These are phyloP conservation scores for Papilio dardanus DNA, from an alignment of 1,140 invertebrate species.

Conservation along the genomic window DNA sequence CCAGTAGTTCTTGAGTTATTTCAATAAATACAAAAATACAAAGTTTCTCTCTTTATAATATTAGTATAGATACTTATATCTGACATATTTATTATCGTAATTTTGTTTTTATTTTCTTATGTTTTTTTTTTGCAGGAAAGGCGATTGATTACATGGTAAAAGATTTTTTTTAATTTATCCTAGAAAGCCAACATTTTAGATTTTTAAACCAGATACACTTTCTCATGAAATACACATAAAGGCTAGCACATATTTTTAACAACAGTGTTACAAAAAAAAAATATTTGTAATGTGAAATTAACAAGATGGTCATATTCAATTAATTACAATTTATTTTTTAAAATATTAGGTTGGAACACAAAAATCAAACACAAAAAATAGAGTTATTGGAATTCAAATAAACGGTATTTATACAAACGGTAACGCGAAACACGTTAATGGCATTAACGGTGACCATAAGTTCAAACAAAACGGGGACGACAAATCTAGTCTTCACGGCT, in stretches of 20 bases:
- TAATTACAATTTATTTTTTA: background rate
- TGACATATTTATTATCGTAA: no score
- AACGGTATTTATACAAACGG: constrained; percentile 15
- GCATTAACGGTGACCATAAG: constrained; percentile 3
- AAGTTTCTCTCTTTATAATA: no score
- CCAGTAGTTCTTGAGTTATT: no score
- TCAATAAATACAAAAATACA: no score
- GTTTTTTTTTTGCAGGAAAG: constrained; percentile 85
- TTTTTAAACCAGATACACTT: no score
- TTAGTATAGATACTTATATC: no score
- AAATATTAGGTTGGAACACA: constrained; percentile 47
- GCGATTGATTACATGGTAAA: constrained; percentile 97
- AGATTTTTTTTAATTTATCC: background rate
- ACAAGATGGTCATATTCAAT: background rate
- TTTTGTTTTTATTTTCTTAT: no score
- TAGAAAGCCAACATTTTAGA: no score
- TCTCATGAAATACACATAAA: no score
- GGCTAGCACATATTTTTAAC: no score
- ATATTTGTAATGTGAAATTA: no score
- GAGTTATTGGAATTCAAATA: constrained; percentile 32
- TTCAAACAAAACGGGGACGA: constrained; percentile 38
- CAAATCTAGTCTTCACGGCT: constrained; percentile 55
- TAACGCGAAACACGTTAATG: background rate
- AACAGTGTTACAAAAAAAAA: no score
- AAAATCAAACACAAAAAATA: constrained; percentile 46